A percentile compares a stretch with the other conserved stretches of the same genome.
Evolutionary conservation across 2,797 vertebrate species (phyloP).

Genomic region (Mastacembelus armatus): DNA sequence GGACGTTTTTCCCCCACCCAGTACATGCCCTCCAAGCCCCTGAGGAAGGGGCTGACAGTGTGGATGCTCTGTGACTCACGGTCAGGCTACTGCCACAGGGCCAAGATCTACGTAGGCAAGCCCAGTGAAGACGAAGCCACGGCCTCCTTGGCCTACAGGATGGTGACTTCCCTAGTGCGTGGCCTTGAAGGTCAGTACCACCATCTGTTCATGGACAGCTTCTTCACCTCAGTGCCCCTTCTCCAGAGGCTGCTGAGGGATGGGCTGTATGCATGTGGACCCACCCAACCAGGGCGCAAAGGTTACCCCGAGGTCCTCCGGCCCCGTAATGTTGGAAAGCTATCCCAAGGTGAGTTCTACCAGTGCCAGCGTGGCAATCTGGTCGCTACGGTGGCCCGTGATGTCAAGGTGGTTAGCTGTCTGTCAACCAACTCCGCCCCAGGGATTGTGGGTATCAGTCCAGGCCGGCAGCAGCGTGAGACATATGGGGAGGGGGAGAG

Average conservation of each 20-base stretch:
- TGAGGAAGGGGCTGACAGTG: slow-evolving; percentile 86
- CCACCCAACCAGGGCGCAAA: slow-evolving; percentile 80
- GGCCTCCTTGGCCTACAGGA: slow-evolving; percentile 73
- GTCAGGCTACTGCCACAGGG: slow-evolving; percentile 87
- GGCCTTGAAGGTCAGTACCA: slow-evolving; percentile 86
- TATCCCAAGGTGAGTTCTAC: slow-evolving; percentile 86
- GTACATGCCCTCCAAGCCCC: slow-evolving; percentile 86
- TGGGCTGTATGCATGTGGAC: slow-evolving; percentile 84
- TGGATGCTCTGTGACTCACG: slow-evolving; percentile 89
- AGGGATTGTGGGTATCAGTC: slow-evolving; percentile 86
- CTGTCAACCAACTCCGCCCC: slow-evolving; percentile 87
- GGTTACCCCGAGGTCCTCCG: slow-evolving; percentile 86
- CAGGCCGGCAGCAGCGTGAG: slow-evolving; percentile 76
- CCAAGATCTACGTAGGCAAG: slow-evolving; percentile 83
- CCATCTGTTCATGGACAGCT: slow-evolving; percentile 88
- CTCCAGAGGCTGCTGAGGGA: slow-evolving; percentile 83
- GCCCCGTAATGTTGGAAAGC: slow-evolving; percentile 84
- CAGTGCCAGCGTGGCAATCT: slow-evolving; percentile 88
- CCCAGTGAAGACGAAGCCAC: slow-evolving; percentile 70
- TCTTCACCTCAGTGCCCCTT: slow-evolving; percentile 86
- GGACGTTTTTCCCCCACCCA: slow-evolving; percentile 85
- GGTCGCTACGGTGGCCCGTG: slow-evolving; percentile 84
- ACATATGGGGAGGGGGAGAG: slow-evolving; percentile 74
- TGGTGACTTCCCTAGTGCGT: slow-evolving; percentile 83
- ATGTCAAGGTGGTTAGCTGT: slow-evolving; percentile 83